phyloP scores from a whole-genome alignment of 2,888 invertebrate species.

The Leucophenga montana region DNA sequence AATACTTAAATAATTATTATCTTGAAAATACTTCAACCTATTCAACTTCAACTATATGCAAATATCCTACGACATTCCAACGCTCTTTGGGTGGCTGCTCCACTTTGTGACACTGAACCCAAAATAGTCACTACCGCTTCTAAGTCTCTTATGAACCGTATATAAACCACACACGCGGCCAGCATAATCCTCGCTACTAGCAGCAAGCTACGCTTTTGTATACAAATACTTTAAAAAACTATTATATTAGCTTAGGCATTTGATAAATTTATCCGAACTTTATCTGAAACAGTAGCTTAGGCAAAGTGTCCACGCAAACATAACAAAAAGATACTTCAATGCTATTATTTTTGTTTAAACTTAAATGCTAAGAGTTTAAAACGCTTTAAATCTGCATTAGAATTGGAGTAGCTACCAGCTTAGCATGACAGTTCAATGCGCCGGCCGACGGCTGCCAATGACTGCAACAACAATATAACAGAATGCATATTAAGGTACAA shows the following conservation, averaged over 20 bases:
- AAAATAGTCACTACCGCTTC: conserved; percentile 1
- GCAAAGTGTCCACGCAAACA: background rate
- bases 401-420: conserved; percentile 44
- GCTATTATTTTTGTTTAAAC: no score
- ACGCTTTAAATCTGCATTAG: conserved; percentile 41
- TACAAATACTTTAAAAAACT: conserved; percentile 57
- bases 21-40: no score
- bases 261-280: conserved; percentile 43
- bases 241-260: conserved; percentile 60
- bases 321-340: conserved; percentile 1
- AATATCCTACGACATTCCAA: no score
- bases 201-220: background rate
- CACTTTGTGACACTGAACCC: background rate
- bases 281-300: conserved; percentile 31
- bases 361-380: background rate
- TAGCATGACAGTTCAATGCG: no score
- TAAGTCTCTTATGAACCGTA: conserved; percentile 29
- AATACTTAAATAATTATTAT: no score
- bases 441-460: no score
- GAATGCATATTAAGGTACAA: no score
- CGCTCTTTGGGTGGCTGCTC: no score
- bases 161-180: conserved; percentile 51
- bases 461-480: no score
- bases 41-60: no score
- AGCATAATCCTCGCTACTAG: conserved; percentile 38